A percentile compares a stretch with the other conserved stretches of the same genome.
Evolutionary conservation across 2,113 vertebrate species (phyloP).

Genomic region (Brachypodius melanocephalos): DNA sequence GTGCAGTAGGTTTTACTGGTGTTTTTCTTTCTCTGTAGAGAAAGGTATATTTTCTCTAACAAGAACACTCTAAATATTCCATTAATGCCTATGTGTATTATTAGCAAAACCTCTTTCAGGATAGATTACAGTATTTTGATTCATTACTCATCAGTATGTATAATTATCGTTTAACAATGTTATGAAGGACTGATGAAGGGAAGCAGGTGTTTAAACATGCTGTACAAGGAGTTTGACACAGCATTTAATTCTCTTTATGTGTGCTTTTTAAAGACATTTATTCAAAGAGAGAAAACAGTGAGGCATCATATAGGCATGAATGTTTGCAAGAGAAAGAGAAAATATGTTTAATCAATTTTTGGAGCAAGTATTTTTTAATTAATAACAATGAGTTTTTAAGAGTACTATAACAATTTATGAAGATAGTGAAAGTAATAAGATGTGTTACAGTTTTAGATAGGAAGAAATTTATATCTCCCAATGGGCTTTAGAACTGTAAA

Average conservation of each 20-base stretch:
- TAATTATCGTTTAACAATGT: constrained; percentile 78
- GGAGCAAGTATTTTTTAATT: constrained; percentile 30
- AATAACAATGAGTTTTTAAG: background rate
- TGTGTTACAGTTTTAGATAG: background rate
- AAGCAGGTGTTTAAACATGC: constrained; percentile 83
- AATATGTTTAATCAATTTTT: constrained; percentile 59
- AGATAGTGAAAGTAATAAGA: background rate
- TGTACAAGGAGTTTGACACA: constrained; percentile 69
- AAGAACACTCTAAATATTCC: constrained; percentile 44
- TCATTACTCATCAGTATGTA: constrained; percentile 75
- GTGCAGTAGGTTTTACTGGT: background rate
- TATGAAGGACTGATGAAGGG: constrained; percentile 80
- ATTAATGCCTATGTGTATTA: constrained; percentile 63
- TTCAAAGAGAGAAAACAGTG: constrained; percentile 69
- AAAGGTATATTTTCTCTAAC: constrained; percentile 49
- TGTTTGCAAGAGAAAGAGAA: constrained; percentile 72
- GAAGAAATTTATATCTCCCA: background rate
- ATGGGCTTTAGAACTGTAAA: background rate
- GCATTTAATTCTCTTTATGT: constrained; percentile 70
- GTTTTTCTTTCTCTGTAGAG: constrained; percentile 22
- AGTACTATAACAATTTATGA: background rate
- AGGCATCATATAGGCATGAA: constrained; percentile 49
- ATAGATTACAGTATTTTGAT: constrained; percentile 74
- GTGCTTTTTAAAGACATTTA: constrained; percentile 65
- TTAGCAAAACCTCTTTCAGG: constrained; percentile 62